Evolutionary conservation across 2,888 invertebrate species (phyloP).

Genomic region (Erebia palarica): DNA sequence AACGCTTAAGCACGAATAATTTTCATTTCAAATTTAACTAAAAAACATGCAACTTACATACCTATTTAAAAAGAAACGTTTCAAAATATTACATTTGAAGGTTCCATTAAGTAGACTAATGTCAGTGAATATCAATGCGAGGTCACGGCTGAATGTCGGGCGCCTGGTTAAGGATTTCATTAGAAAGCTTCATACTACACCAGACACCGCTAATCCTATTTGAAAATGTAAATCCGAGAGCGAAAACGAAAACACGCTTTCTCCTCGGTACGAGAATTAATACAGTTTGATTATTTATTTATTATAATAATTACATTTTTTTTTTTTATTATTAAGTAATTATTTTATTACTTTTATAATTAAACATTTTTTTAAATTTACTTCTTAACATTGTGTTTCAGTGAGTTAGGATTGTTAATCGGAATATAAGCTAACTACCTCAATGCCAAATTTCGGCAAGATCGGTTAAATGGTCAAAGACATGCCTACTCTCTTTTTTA

Average conservation of each 20-base stretch:
- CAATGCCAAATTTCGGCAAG: too few relatives aligned
- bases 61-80: constrained; percentile 2
- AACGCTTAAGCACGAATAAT: too few relatives aligned
- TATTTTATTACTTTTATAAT: too few relatives aligned
- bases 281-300: neutral
- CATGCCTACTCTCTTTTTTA: too few relatives aligned
- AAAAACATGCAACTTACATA: too few relatives aligned
- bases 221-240: constrained; percentile 60
- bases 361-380: too few relatives aligned
- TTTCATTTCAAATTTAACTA: too few relatives aligned
- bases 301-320: neutral
- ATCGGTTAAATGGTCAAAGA: too few relatives aligned
- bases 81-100: constrained; percentile 21
- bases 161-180: constrained; percentile 47
- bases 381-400: too few relatives aligned
- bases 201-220: constrained; percentile 57
- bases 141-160: constrained; percentile 53
- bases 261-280: constrained; percentile 38
- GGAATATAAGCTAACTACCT: too few relatives aligned
- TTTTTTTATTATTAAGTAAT: too few relatives aligned
- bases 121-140: constrained; percentile 49
- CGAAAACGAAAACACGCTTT: constrained; percentile 61
- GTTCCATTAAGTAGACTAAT: neutral
- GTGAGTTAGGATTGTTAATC: too few relatives aligned
- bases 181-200: constrained; percentile 67